Evolutionary conservation across 2,113 vertebrate genomes (phyloP).

Genomic region (Leucosticte australis): DNA sequence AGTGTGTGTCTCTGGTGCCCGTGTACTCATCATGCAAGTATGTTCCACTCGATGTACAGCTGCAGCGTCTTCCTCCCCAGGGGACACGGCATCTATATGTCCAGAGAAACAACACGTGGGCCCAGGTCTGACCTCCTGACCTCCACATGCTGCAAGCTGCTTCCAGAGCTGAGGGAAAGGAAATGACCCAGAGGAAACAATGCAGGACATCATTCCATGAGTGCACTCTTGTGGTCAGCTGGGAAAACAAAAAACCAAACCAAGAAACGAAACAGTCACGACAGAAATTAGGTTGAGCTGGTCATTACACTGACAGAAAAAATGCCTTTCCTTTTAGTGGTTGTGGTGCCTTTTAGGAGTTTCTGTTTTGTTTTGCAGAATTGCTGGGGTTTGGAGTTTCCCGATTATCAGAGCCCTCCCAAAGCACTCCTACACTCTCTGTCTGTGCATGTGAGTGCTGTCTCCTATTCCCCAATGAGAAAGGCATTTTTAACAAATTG

Average conservation of each 20-base stretch:
- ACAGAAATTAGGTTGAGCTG: background rate
- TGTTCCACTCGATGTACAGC: background rate
- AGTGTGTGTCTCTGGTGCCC: background rate
- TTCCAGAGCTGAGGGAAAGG: constrained; percentile 26
- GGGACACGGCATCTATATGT: background rate
- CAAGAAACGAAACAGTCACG: background rate
- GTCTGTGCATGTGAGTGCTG: background rate
- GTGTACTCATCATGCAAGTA: background rate
- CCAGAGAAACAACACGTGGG: background rate
- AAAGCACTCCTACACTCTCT: background rate
- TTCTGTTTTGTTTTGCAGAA: constrained; percentile 20
- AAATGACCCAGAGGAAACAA: constrained; percentile 34
- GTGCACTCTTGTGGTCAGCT: constrained; percentile 15
- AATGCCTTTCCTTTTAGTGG: background rate
- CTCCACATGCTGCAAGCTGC: background rate
- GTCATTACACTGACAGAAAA: constrained; percentile 14
- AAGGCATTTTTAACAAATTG: background rate
- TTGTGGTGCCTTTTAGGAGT: background rate
- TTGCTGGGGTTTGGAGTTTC: background rate
- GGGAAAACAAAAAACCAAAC: background rate
- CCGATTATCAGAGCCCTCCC: background rate
- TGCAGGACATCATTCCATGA: background rate
- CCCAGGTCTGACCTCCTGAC: background rate
- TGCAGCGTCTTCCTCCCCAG: background rate
- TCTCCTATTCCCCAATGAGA: background rate